A percentile compares a stretch with the other conserved stretches of the same genome.
These are phyloP conservation scores for Liolophura sinensis DNA, from an alignment of 1,140 invertebrate species.

Conservation along the genomic window DNA sequence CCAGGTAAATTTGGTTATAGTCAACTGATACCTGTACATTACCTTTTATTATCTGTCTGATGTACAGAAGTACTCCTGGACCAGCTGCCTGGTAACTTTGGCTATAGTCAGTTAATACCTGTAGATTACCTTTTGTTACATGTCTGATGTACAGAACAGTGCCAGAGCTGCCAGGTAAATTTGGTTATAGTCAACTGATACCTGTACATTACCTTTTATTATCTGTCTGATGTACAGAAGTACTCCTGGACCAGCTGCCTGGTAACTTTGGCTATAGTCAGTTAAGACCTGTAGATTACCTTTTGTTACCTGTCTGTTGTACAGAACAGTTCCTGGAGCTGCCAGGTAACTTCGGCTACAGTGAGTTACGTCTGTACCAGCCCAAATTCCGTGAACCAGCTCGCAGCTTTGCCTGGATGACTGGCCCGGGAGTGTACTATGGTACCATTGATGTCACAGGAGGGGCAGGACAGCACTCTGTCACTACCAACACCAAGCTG, in stretches of 20 bases:
- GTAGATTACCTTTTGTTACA: neutral
- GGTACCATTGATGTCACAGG: slow-evolving; percentile 53
- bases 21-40: too few species aligned
- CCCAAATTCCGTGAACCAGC: slow-evolving; percentile 69
- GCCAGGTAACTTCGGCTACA: slow-evolving; percentile 76
- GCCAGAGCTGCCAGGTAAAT: slow-evolving; percentile 73
- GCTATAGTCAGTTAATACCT: neutral
- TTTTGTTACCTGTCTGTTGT: slow-evolving; percentile 18
- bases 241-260: too few species aligned
- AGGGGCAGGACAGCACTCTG: slow-evolving; percentile 58
- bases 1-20: too few species aligned
- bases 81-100: too few species aligned
- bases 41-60: too few species aligned
- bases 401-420: slow-evolving; percentile 85
- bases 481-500: slow-evolving; percentile 67
- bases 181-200: slow-evolving; percentile 72
- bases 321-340: slow-evolving; percentile 72
- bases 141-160: slow-evolving; percentile 60
- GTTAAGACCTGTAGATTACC: neutral
- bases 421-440: slow-evolving; percentile 61
- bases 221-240: too few species aligned
- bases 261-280: neutral
- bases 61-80: too few species aligned
- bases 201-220: too few species aligned
- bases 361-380: slow-evolving; percentile 79